Evolutionary conservation across 2,888 invertebrate genomes (phyloP), one percentile per base, ranked within the genome.

Genomic region (Mimachlamys varia): DNA sequence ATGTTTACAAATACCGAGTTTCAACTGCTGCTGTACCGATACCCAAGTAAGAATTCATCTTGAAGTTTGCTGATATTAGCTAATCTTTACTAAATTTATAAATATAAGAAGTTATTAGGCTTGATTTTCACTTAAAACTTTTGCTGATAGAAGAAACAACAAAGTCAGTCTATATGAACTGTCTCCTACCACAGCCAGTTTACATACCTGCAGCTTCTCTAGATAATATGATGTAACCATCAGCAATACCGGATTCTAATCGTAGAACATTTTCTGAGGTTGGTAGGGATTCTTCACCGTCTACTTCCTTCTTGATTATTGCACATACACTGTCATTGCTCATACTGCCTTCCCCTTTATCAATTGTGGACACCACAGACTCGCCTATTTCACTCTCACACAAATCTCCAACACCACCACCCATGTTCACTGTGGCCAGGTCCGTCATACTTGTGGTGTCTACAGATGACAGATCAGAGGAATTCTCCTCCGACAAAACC

Each of bases 141-240:
- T n/a, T n/a, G n/a, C n/a, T n/a, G n/a, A 2, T 17, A 10, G 19
- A 53, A 5, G 13, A 15, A 53, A 53, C 13, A n/a, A 44, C 44
- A 44, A 44, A 7, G 3, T 7, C 44, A 44, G 44, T 7, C 44
- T 44, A 44, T 44, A 7, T 17, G 53, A 19, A 53, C 53, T 12
- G 13, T 13, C 53, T 53, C 12, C 53, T 53, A 53, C 53, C 5
- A 53, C 44, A 44, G 15, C 13, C 53, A 53, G 53, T 2, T 0
- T 17, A 33, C 27, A n/a, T 62, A 91, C 92, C 91, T 89, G 92
- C 91, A n/a, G 90, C 90, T 88, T 92, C 92, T 37, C 90, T 90
- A 12, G 92, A 91, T 38, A 92, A 87, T 38, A 92, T 92, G 27
- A 92, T 90, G 88, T 90, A 92, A 50, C 92, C 92, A 76, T 90